phyloP scores from a whole-genome alignment of 2,888 invertebrate genomes.

The Rhimphoctona megacephalus region DNA sequence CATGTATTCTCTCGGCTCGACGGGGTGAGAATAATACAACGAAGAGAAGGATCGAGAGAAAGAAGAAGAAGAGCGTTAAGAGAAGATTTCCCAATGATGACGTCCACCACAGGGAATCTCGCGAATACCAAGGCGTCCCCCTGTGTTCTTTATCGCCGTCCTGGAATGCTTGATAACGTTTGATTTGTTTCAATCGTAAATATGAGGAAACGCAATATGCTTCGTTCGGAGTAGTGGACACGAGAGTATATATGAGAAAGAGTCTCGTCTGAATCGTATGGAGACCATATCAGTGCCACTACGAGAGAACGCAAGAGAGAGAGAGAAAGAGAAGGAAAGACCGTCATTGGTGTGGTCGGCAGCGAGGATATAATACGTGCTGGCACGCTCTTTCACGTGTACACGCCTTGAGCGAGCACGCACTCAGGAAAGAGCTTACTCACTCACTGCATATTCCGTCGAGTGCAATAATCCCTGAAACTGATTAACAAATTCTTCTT shows the following conservation, averaged over 20 bases:
- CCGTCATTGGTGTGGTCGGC: slow-evolving; percentile 20
- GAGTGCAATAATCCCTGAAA: slow-evolving; percentile 50
- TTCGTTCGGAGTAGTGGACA: slow-evolving; percentile 41
- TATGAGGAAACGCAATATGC: slow-evolving; percentile 78
- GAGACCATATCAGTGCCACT: slow-evolving; percentile 52
- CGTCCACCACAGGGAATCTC: slow-evolving; percentile 76
- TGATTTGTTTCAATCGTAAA: slow-evolving; percentile 85
- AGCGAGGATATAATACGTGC: slow-evolving; percentile 58
- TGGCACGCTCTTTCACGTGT: slow-evolving; percentile 58
- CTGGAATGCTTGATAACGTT: slow-evolving; percentile 85
- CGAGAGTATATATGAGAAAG: slow-evolving; percentile 37
- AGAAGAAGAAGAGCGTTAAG: slow-evolving; percentile 67
- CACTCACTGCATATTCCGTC: slow-evolving; percentile 50
- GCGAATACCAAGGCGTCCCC: slow-evolving; percentile 82
- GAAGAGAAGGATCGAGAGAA: slow-evolving; percentile 18
- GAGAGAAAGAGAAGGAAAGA: slow-evolving; percentile 24
- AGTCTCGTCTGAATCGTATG: slow-evolving; percentile 68
- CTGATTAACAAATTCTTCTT: slow-evolving; percentile 38
- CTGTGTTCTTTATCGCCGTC: slow-evolving; percentile 84
- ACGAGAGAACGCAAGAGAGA: slow-evolving; percentile 24
- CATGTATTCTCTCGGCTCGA: slow-evolving; percentile 65
- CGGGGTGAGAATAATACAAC: slow-evolving; percentile 54
- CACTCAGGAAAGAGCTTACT: slow-evolving; percentile 21
- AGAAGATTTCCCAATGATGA: slow-evolving; percentile 76
- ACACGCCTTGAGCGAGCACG: slow-evolving; percentile 26